Evolutionary conservation across 2,113 vertebrate genomes (phyloP).

Genomic region (Lophotis ruficrista): DNA sequence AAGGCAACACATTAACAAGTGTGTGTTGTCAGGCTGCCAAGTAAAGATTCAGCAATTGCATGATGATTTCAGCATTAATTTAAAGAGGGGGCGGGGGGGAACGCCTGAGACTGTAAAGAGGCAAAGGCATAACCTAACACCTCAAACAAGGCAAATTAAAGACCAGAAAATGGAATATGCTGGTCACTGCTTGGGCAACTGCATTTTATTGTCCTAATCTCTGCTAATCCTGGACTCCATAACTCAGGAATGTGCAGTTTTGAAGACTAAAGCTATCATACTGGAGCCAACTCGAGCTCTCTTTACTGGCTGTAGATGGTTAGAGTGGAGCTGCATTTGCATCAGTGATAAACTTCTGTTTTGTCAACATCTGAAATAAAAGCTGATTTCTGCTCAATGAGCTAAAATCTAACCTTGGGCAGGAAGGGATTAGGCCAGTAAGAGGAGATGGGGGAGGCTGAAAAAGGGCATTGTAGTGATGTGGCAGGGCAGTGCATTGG

Average conservation of each 20-base stretch:
- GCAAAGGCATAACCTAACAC: not conserved
- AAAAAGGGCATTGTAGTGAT: not conserved
- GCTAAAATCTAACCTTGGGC: not conserved
- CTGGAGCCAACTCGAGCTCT: not conserved
- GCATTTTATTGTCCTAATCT: not conserved
- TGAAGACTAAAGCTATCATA: not conserved
- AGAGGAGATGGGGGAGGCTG: not conserved
- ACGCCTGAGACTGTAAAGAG: not conserved
- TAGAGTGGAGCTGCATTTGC: not conserved
- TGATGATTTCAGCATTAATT: constrained; percentile 9
- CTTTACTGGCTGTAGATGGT: not conserved
- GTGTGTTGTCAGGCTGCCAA: not conserved
- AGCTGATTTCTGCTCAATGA: not conserved
- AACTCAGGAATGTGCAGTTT: not conserved
- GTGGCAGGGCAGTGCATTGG: not conserved
- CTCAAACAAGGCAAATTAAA: not conserved
- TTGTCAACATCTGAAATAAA: not conserved
- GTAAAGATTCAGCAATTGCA: not conserved
- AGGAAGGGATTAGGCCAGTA: not conserved
- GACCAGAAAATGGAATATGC: not conserved
- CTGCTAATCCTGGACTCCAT: not conserved
- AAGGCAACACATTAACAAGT: not conserved
- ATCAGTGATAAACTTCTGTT: not conserved
- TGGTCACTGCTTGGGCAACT: not conserved
- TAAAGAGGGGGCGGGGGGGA: not conserved